Conservation (phyloP, 2,888 invertebrate species). For the Bombyx huttoni region DNA sequence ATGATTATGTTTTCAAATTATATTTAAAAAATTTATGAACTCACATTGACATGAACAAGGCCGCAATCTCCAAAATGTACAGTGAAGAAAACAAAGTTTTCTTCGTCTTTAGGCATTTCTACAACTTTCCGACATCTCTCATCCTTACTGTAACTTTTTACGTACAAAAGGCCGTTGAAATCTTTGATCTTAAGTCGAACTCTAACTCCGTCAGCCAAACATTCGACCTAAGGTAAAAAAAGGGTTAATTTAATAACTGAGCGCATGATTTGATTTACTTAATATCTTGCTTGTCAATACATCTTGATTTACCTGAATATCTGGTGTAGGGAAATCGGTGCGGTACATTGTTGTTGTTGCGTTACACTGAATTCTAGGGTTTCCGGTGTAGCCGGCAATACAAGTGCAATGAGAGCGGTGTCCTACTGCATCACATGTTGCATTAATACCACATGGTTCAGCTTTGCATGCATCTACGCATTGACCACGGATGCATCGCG, state of each 20-base stretch:
- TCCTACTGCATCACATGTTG: conserved; percentile 82
- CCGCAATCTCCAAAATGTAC: conserved; percentile 94
- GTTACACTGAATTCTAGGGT: conserved; percentile 82
- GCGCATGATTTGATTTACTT: too few relatives aligned
- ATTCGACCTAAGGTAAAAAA: conserved; percentile 75
- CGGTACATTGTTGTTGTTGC: conserved; percentile 65
- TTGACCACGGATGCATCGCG: conserved; percentile 82
- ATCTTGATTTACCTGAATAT: conserved; percentile 72
- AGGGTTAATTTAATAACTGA: neutral
- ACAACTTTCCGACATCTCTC: conserved; percentile 89
- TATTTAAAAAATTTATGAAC: conserved; percentile 22
- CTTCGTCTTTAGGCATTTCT: conserved; percentile 79
- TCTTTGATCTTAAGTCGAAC: conserved; percentile 85
- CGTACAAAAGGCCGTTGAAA: conserved; percentile 92
- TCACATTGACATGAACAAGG: conserved; percentile 89
- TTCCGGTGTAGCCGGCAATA: conserved; percentile 81
- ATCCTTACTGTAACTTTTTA: conserved; percentile 95
- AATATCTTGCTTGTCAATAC: too few relatives aligned
- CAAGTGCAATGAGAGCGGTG: conserved; percentile 86
- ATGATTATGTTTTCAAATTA: too few relatives aligned
- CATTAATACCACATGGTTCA: conserved; percentile 82
- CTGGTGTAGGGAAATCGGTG: conserved; percentile 88
- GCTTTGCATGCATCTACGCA: conserved; percentile 86
- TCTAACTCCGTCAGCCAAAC: conserved; percentile 92
- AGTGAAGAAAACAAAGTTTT: conserved; percentile 83